Evolutionary conservation across 2,797 vertebrate species (phyloP).

Genomic region (Clarias platycephalus): DNA sequence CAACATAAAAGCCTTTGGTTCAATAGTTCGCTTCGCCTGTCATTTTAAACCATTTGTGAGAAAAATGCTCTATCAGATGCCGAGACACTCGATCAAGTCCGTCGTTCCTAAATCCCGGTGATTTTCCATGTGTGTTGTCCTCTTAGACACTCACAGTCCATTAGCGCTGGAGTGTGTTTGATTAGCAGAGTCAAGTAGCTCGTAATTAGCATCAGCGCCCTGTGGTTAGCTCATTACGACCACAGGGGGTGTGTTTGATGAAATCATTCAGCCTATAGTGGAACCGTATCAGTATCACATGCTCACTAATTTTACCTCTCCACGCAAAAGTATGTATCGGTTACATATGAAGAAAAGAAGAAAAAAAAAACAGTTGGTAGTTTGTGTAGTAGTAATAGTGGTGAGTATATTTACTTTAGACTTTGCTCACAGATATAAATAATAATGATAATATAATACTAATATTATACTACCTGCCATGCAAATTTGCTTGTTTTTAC

Average conservation of each 20-base stretch:
- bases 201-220: slow-evolving; percentile 47
- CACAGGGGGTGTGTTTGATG: slow-evolving; percentile 37
- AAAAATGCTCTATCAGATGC: not conserved
- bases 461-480: not conserved
- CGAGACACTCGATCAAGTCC: not conserved
- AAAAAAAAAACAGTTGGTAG: not conserved
- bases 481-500: not conserved
- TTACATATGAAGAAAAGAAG: not conserved
- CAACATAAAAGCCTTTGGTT: not conserved
- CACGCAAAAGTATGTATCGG: not conserved
- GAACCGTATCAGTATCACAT: not conserved
- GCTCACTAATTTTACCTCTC: not conserved
- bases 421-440: not conserved
- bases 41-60: not conserved
- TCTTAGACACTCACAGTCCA: slow-evolving; percentile 23
- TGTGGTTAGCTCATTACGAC: slow-evolving; percentile 42
- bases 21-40: not conserved
- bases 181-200: slow-evolving; percentile 42
- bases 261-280: slow-evolving; percentile 35
- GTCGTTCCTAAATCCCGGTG: not conserved
- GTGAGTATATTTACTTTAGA: not conserved
- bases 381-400: not conserved
- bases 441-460: too few relatives aligned
- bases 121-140: not conserved
- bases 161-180: slow-evolving; percentile 28